phyloP scores from a whole-genome alignment of 2,797 vertebrate genomes.

The Mus minutoides region DNA sequence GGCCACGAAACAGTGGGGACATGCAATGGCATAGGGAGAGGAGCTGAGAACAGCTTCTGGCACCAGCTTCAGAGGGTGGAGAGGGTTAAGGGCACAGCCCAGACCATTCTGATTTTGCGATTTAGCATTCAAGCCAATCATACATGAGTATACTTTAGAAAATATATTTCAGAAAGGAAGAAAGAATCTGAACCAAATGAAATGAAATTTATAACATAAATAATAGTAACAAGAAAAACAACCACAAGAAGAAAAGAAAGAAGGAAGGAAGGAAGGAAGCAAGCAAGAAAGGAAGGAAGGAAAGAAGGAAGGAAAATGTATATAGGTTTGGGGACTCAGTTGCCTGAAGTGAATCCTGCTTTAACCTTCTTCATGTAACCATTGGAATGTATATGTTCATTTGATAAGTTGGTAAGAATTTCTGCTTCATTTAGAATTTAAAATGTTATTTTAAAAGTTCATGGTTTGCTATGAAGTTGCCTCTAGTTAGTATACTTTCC shows the following conservation, averaged over 20 bases:
- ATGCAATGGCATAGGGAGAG: constrained; percentile 86
- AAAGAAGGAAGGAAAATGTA: constrained; percentile 44
- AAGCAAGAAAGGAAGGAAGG: no score
- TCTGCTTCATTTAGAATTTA: constrained; percentile 40
- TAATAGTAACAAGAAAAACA: constrained; percentile 65
- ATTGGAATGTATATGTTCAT: constrained; percentile 66
- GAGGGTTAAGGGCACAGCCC: constrained; percentile 90
- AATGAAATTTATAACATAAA: constrained; percentile 73
- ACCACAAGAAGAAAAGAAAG: constrained; percentile 63
- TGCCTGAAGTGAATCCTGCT: constrained; percentile 77
- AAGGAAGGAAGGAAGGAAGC: no score
- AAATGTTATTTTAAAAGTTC: constrained; percentile 46
- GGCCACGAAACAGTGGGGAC: constrained; percentile 86
- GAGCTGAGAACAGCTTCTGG: constrained; percentile 95
- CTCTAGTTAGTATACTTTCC: not conserved
- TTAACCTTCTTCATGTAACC: constrained; percentile 74
- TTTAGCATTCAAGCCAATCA: constrained; percentile 86
- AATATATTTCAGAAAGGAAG: constrained; percentile 60
- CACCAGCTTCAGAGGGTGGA: constrained; percentile 98
- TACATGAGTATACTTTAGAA: constrained; percentile 70
- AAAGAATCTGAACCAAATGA: constrained; percentile 78
- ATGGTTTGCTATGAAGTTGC: not conserved
- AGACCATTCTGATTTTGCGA: constrained; percentile 78
- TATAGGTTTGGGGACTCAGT: constrained; percentile 87
- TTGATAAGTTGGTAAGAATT: constrained; percentile 66